These are phyloP conservation scores for Octodon degus DNA, from an alignment of 2,113 vertebrate species.

Conservation along the genomic window DNA sequence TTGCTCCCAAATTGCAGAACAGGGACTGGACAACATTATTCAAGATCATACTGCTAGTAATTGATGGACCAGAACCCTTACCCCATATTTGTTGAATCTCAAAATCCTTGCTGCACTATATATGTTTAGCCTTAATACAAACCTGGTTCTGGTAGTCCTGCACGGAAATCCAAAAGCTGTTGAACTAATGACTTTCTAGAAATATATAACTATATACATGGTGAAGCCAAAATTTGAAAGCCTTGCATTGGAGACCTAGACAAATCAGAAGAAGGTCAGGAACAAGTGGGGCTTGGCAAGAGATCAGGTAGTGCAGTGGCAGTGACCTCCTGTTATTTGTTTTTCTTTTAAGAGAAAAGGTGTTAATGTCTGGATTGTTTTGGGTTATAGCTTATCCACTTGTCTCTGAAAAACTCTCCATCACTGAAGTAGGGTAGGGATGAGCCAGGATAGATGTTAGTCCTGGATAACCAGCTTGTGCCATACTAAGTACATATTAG, in stretches of 20 bases:
- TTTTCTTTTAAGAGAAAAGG: not conserved
- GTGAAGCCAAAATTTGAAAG: not conserved
- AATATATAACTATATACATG: not conserved
- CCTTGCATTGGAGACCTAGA: not conserved
- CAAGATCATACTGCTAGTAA: not conserved
- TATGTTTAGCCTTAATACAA: not conserved
- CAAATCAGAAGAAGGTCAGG: not conserved
- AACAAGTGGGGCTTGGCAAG: not conserved
- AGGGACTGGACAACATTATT: not conserved
- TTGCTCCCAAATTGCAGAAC: not conserved
- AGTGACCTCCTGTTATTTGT: not conserved
- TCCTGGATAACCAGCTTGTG: not conserved
- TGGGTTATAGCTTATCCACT: not conserved
- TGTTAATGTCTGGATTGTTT: not conserved
- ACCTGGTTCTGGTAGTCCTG: not conserved
- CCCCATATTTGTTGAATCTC: not conserved
- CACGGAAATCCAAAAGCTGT: not conserved
- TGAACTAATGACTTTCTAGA: not conserved
- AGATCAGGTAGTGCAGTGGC: not conserved
- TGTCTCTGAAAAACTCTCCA: no score
- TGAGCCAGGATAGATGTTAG: not conserved
- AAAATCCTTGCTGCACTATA: not conserved
- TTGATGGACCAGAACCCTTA: not conserved
- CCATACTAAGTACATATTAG: not conserved
- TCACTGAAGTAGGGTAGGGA: not conserved